phyloP scores from a whole-genome alignment of 2,888 invertebrate species.

The Homarus gammarus region DNA sequence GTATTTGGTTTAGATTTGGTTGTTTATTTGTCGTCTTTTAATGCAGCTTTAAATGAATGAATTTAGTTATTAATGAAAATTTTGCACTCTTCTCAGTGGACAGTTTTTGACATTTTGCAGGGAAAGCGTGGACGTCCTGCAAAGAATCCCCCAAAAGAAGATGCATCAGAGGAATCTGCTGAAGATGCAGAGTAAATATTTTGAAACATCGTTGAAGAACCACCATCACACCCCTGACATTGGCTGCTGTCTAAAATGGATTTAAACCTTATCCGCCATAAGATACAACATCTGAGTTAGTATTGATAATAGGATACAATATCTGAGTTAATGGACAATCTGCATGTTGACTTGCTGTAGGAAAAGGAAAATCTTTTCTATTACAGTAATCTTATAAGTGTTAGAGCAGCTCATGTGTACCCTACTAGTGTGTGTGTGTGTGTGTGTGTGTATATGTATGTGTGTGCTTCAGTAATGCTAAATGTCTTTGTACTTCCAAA shows the following conservation, averaged over 20 bases:
- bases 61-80: no score
- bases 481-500: conserved; percentile 65
- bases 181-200: conserved; percentile 60
- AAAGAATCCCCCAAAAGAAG: conserved; percentile 44
- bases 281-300: no score
- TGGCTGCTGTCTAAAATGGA: conserved; percentile 31
- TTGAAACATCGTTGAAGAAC: not conserved
- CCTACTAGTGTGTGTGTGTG: no score
- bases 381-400: not conserved
- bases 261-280: not conserved
- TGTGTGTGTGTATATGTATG: no score
- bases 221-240: conserved; percentile 45
- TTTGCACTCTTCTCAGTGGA: no score
- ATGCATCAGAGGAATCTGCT: conserved; percentile 52
- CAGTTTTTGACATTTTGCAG: not conserved
- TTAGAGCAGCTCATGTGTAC: not conserved
- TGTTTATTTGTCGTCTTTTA: no score
- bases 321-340: not conserved
- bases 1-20: no score
- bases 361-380: not conserved
- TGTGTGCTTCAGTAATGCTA: conserved; percentile 48
- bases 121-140: conserved; percentile 60
- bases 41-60: no score
- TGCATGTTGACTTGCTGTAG: not conserved
- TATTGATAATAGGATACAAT: no score